Percentiles rank a stretch among this genome's conserved stretches.
Evolutionary conservation across 2,797 vertebrate species (phyloP).

Genomic region (Sphaeramia orbicularis): DNA sequence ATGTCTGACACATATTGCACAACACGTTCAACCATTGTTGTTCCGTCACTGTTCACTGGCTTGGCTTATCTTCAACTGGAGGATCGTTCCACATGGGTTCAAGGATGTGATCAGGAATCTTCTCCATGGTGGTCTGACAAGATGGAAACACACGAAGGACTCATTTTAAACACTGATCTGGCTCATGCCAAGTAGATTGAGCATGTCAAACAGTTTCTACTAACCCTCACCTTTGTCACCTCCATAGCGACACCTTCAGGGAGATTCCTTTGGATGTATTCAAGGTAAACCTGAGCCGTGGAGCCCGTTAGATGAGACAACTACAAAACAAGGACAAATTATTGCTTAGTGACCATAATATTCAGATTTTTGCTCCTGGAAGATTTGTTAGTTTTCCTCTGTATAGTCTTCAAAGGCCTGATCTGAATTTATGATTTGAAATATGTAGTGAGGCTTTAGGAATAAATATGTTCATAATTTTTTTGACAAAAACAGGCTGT

Average conservation of each 20-base stretch:
- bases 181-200: not conserved
- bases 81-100: slow-evolving; percentile 89
- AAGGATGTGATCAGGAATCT: slow-evolving; percentile 92
- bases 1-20: no score
- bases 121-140: slow-evolving; percentile 89
- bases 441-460: not conserved
- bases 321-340: slow-evolving; percentile 67
- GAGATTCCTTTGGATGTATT: slow-evolving; percentile 96
- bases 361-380: not conserved
- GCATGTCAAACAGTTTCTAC: not conserved
- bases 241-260: slow-evolving; percentile 98
- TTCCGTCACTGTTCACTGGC: slow-evolving; percentile 65
- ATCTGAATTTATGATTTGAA: no score
- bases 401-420: no score
- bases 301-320: slow-evolving; percentile 90
- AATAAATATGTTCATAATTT: not conserved
- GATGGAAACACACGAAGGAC: slow-evolving; percentile 15
- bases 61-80: slow-evolving; percentile 70
- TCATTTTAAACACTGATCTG: not conserved
- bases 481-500: not conserved
- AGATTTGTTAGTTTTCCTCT: no score
- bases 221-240: slow-evolving; percentile 88
- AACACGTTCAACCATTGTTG: not conserved
- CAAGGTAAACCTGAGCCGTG: slow-evolving; percentile 92
- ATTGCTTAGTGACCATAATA: not conserved